Base-by-base conservation (phyloP, 37 sponge, comb jelly and placozoan genomes). In the Mnemiopsis leidyi region DNA sequence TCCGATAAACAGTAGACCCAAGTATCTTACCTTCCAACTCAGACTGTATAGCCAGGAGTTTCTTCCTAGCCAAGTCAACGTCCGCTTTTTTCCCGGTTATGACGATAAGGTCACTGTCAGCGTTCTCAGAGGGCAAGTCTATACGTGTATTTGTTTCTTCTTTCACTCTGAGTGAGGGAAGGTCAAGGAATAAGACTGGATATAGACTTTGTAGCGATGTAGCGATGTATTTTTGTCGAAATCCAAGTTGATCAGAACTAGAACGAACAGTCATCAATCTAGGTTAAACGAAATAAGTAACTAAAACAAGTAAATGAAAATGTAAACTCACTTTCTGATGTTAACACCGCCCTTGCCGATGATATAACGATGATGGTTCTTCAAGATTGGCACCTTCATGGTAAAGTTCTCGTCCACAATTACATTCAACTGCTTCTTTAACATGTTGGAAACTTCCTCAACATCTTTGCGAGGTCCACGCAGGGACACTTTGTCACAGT, bases 381-480 rank as follows among this genome's bases (percentile, higher is more conserved):
- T 97, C 82, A 79, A 29, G 82, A 79, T 79, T 9, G 82, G 82
- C 36, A 79, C 82, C 36, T 79, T 79, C 82, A 79, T 79, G 32
- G 37, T 34, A 29, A 79, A 79, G 82, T 79, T 79, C 36, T 79
- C 82, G 1, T 79, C 82, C 82, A 36, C 37, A 29, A 79, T 79
- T 5, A 79, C 36, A 36, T 21, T 35, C 35, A 79, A 16, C 37
- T 79, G 82, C 32, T 31, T 31, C 37, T 79, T 79, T 9, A 79
- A 36, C 82, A 79, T 79, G 7, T 2, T 29, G 23, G 82, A 36
- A 16, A 79, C 82, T 38, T 92, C 69, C 2, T 95, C 95, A 23
- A 97, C 98, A 20, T 95, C 95, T 26, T 95, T 96, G 82, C 93
- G 95, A 1, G 96, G 96, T 32, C 98, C 98, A n/a, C 96, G 38